These are phyloP conservation scores for Apantesis nais DNA, from an alignment of 2,888 invertebrate species.

Conservation along the genomic window DNA sequence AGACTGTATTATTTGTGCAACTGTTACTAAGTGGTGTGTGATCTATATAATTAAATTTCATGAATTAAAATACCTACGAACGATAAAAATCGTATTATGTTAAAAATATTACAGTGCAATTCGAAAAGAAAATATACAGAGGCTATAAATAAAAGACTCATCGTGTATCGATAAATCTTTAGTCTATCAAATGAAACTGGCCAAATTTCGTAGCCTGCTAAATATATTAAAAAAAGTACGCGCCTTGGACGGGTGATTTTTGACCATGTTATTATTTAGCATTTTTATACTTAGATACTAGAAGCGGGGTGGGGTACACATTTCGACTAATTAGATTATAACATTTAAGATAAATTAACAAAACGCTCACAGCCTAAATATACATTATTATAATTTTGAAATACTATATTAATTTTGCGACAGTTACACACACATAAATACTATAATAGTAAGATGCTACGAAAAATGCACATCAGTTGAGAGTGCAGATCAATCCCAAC, in stretches of 20 bases:
- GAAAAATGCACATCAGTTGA: slow-evolving; percentile 31
- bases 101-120: background rate
- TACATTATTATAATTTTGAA: slow-evolving; percentile 68
- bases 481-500: background rate
- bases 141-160: slow-evolving; percentile 29
- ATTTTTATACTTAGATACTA: slow-evolving; percentile 55
- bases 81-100: background rate
- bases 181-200: slow-evolving; percentile 53
- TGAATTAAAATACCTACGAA: slow-evolving; percentile 8
- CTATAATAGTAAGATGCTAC: slow-evolving; percentile 28
- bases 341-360: slow-evolving; percentile 63
- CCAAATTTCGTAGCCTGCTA: slow-evolving; percentile 49
- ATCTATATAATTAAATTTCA: slow-evolving; percentile 11
- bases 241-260: slow-evolving; percentile 71
- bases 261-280: slow-evolving; percentile 46
- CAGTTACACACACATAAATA: slow-evolving; percentile 42
- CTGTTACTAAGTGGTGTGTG: slow-evolving; percentile 55
- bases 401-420: slow-evolving; percentile 49
- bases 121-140: slow-evolving; percentile 31
- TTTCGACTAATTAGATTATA: slow-evolving; percentile 52
- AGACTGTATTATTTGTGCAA: slow-evolving; percentile 30
- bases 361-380: slow-evolving; percentile 80
- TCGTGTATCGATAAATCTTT: slow-evolving; percentile 8
- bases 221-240: slow-evolving; percentile 52
- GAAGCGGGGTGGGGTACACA: slow-evolving; percentile 47